These are phyloP conservation scores for Patella ulyssiponensis DNA, from an alignment of 2,888 invertebrate species.

Conservation along the genomic window DNA sequence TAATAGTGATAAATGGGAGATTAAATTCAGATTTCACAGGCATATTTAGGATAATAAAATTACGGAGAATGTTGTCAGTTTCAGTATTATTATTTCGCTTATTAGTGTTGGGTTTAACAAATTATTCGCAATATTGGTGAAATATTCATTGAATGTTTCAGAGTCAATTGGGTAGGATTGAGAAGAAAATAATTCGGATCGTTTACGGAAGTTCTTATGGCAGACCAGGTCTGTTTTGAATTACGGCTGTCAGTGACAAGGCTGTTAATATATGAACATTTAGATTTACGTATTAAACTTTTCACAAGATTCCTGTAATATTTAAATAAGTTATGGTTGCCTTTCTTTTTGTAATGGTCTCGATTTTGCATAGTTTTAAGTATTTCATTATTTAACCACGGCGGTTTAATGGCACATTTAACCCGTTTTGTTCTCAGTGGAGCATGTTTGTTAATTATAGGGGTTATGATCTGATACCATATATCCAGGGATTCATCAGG, in stretches of 20 bases:
- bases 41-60: neutral
- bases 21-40: neutral
- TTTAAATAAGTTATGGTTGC: neutral
- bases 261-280: neutral
- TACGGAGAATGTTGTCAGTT: too few relatives aligned
- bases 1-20: neutral
- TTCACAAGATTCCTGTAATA: constrained; percentile 3
- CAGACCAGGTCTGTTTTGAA: neutral
- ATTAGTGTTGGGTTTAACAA: neutral
- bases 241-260: neutral
- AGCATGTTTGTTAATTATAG: too few relatives aligned
- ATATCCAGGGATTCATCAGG: too few relatives aligned
- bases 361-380: neutral
- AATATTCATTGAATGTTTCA: neutral
- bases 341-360: constrained; percentile 2
- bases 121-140: neutral
- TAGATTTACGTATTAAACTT: neutral
- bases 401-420: neutral
- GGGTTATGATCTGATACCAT: too few relatives aligned
- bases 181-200: too few relatives aligned
- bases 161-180: too few relatives aligned
- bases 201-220: neutral
- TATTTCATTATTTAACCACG: neutral
- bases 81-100: neutral
- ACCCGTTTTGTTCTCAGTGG: too few relatives aligned